Base-by-base conservation (phyloP, 2,113 vertebrate genomes). In the Hippoglossus stenolepis region DNA sequence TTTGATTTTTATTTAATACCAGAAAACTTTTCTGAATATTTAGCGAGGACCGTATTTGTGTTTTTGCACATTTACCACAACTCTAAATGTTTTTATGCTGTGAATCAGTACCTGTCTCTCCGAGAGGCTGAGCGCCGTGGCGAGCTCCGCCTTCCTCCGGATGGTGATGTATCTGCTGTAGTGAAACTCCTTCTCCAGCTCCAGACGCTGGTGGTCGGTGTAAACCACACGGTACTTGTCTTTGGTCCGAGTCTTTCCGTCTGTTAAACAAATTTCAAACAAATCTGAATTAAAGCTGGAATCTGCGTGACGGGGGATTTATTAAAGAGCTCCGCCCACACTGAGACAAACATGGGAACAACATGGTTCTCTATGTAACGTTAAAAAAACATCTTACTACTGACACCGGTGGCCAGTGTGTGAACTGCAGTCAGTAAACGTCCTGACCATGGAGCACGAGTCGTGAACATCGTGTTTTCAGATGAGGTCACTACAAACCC, bases 81-180 rank as follows among this genome's bases (percentile, higher is more conserved):
- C 9, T 38, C 7, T 38, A 38, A 38, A 38, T 12, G 8, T 13
- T 31, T n/a, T n/a, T 38, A 38, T 38, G 60, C 20, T 23, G 51
- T 38, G 11, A 24, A 35, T 26, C 0, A n/a, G 5, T 83, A 98
- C 97, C 97, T 99, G 97, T 77, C 97, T 92, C 62, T 99, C 97
- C 0, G 97, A 99, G 43, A 99, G 96, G 67, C 95, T 95, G 0
- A 99, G 94, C 0, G 94, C 87, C 0, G 94, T 90, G 0, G 97
- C 97, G 73, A 99, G 94, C 90, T 99, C 97, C 0, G 97, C 94
- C 79, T 99, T 99, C 91, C 97, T 95, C 70, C 97, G 92, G 90
- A 99, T 98, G 88, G 97, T 99, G 93, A 99, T 99, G 77, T 98
- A 99, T 43, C 96, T 96, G 85, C 97, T 99, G 87, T 96, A 98